Conservation (phyloP, 2,797 vertebrate species). For the Phylloscopus collybita region DNA sequence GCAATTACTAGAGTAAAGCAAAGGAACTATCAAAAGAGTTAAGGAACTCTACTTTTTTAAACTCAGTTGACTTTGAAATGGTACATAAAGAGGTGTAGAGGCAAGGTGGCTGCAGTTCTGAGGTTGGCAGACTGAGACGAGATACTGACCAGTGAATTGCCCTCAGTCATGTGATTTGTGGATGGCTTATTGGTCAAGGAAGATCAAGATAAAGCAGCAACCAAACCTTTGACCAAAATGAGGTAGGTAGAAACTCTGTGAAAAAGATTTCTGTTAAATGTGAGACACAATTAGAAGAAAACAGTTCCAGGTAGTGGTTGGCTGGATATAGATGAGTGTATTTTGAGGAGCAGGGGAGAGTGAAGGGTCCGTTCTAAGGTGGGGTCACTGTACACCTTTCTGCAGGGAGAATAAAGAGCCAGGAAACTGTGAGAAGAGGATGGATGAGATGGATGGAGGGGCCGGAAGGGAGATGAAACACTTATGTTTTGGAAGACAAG, state of each 20-base stretch:
- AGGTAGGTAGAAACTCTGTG: neutral
- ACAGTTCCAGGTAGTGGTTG: neutral
- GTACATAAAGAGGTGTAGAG: neutral
- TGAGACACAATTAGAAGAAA: neutral
- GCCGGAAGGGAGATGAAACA: neutral
- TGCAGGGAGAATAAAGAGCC: neutral
- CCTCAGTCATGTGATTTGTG: neutral
- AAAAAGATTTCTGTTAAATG: neutral
- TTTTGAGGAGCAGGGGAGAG: neutral
- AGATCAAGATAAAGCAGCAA: neutral
- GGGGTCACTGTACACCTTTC: neutral
- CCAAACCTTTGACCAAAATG: accelerated
- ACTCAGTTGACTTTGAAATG: neutral
- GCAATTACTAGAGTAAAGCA: neutral
- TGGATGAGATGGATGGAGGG: neutral
- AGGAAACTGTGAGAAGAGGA: neutral
- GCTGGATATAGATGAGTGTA: neutral
- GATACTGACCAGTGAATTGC: neutral
- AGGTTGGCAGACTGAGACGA: neutral
- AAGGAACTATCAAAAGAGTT: neutral
- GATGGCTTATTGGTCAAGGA: neutral
- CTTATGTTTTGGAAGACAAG: neutral
- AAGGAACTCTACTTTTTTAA: neutral
- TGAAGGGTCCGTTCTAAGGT: neutral
- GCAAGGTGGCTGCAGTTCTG: neutral